Evolutionary conservation across 2,113 vertebrate species (phyloP).

Genomic region (Neogale vison): DNA sequence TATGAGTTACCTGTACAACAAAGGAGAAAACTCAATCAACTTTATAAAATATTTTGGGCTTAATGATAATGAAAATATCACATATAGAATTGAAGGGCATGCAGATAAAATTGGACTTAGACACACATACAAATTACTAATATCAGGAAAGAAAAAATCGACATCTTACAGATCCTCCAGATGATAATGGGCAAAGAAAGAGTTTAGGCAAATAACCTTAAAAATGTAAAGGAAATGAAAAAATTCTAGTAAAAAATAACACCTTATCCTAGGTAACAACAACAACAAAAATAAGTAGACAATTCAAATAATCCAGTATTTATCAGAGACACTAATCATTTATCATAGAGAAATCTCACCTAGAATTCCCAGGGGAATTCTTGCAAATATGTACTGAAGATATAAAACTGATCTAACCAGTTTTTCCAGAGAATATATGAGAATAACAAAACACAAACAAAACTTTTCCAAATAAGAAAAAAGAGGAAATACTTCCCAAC

Average conservation of each 20-base stretch:
- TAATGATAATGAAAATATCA: background rate
- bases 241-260: background rate
- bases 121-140: background rate
- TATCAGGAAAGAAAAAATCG: background rate
- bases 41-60: background rate
- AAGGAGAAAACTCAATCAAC: background rate
- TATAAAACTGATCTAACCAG: background rate
- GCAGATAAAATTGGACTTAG: background rate
- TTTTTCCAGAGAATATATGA: background rate
- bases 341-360: background rate
- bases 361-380: background rate
- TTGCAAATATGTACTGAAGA: background rate
- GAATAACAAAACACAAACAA: background rate
- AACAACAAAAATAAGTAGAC: background rate
- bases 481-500: background rate
- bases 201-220: background rate
- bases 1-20: background rate
- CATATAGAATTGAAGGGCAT: background rate
- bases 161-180: background rate
- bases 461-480: background rate
- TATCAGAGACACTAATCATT: background rate
- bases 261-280: background rate
- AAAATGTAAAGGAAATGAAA: background rate
- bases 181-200: background rate
- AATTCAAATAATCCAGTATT: background rate